Conservation (phyloP, 2,797 vertebrate genomes). For the Megalops cyprinoides region DNA sequence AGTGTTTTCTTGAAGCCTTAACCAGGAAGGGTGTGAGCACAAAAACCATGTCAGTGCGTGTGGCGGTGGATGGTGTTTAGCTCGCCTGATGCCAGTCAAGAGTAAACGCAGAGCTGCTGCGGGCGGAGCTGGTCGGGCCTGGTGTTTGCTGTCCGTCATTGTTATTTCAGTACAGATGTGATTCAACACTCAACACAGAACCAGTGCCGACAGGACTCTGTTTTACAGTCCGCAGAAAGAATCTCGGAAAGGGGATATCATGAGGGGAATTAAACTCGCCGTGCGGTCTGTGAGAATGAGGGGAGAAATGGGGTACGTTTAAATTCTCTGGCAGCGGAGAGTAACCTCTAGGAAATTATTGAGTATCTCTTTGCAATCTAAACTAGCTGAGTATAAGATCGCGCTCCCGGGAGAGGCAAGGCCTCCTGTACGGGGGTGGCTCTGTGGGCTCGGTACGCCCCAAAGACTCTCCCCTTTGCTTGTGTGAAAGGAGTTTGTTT, state of each 20-base stretch:
- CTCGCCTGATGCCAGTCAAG: neutral
- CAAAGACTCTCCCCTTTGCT: neutral
- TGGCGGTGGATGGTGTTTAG: neutral
- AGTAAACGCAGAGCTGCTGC: neutral
- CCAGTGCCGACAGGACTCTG: neutral
- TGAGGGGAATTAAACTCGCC: neutral
- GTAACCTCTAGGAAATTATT: neutral
- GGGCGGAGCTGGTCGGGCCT: neutral
- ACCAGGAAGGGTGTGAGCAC: neutral
- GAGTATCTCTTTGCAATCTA: conserved; percentile 19
- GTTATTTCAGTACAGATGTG: neutral
- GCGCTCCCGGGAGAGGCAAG: neutral
- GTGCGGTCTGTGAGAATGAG: neutral
- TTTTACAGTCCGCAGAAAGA: neutral
- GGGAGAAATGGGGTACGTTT: neutral
- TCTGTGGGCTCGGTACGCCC: neutral
- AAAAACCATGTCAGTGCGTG: neutral
- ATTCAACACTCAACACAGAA: neutral
- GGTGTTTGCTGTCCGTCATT: neutral
- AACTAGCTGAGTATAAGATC: neutral
- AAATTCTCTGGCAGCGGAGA: neutral
- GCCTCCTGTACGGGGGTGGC: neutral
- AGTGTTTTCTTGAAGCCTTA: neutral
- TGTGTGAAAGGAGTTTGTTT: conserved; percentile 12
- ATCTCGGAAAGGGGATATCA: neutral